A percentile compares a stretch with the other conserved stretches of the same genome.
Evolutionary conservation across 1,140 invertebrate genomes (phyloP).

Genomic region (Tetragnatha versicolor): DNA sequence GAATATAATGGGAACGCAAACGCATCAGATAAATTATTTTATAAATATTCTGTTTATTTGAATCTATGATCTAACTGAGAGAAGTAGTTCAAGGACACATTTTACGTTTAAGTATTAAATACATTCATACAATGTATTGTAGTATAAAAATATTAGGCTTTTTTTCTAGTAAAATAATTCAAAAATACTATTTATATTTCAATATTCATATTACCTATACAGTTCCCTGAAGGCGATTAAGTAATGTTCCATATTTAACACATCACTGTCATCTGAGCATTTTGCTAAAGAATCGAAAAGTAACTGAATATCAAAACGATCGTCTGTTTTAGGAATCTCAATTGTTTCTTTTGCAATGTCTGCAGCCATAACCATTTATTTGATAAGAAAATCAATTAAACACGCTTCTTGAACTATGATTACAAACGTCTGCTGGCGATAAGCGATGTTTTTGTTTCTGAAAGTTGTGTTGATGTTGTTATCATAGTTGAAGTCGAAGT

Average conservation of each 20-base stretch:
- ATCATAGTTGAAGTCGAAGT: too few relatives aligned
- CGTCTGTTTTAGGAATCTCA: too few relatives aligned
- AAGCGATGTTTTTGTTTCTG: too few relatives aligned
- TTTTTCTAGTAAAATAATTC: not conserved
- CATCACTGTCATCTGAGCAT: constrained; percentile 45
- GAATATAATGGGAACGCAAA: too few relatives aligned
- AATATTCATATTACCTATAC: constrained; percentile 43
- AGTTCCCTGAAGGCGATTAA: constrained; percentile 55
- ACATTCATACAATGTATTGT: not conserved
- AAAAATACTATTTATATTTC: not conserved
- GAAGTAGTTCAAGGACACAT: not conserved
- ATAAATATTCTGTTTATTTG: not conserved
- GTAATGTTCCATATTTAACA: constrained; percentile 51
- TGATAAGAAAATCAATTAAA: too few relatives aligned
- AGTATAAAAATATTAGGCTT: not conserved
- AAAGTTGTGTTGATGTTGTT: too few relatives aligned
- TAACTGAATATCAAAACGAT: constrained; percentile 53
- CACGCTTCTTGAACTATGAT: too few relatives aligned
- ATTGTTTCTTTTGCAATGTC: too few relatives aligned
- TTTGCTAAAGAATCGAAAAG: constrained; percentile 49
- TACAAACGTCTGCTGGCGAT: too few relatives aligned
- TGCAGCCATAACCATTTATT: too few relatives aligned
- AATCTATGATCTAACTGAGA: not conserved
- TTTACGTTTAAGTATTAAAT: not conserved
- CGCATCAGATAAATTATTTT: not conserved